phyloP scores from a whole-genome alignment of 1,140 invertebrate genomes.

The Coenobita brevimanus region DNA sequence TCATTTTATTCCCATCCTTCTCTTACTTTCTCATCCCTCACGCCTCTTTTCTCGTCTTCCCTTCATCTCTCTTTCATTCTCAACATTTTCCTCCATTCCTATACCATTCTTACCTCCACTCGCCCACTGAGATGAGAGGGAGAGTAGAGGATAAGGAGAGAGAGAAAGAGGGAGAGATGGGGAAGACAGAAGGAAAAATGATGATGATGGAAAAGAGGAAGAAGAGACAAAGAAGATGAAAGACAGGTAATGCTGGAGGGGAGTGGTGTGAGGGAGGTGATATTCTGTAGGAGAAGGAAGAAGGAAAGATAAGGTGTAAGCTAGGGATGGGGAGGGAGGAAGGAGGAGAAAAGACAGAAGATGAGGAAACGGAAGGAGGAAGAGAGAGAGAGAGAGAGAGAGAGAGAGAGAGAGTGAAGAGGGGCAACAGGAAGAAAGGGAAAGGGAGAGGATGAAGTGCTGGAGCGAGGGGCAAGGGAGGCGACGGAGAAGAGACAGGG shows the following conservation, averaged over 20 bases:
- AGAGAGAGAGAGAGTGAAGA: constrained; percentile 1
- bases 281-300: background rate
- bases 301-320: background rate
- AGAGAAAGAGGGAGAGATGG: too few relatives aligned
- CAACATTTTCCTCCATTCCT: background rate
- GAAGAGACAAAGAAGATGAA: too few relatives aligned
- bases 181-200: too few relatives aligned
- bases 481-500: background rate
- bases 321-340: background rate
- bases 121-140: too few relatives aligned
- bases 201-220: too few relatives aligned
- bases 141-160: too few relatives aligned
- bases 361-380: background rate
- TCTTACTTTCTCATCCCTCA: background rate
- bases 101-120: background rate
- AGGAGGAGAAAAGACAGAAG: background rate
- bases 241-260: too few relatives aligned
- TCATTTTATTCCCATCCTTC: background rate
- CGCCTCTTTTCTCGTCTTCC: background rate
- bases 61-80: background rate
- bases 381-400: background rate
- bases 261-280: too few relatives aligned
- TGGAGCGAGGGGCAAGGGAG: background rate
- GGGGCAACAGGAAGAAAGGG: background rate
- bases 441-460: background rate